Evolutionary conservation across 2,888 invertebrate species (phyloP), one percentile per base, ranked within the genome.

Genomic region (Steinernema hermaphroditum): DNA sequence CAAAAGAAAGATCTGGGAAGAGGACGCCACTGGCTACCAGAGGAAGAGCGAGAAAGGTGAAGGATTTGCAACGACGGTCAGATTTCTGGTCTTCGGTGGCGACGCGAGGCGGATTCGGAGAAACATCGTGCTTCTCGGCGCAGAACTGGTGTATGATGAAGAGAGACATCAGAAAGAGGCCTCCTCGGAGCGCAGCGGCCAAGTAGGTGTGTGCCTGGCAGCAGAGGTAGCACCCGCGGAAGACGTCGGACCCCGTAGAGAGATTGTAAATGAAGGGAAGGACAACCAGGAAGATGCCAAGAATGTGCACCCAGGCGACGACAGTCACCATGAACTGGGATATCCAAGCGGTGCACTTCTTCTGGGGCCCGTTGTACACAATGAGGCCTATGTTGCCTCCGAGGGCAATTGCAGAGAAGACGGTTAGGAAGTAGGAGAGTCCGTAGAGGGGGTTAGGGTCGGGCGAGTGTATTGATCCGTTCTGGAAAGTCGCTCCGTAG

Each of bases 171-270:
- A 34, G 27, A 32, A 62, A 62, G 6, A 62, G 32, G 14, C 62
- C 62, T 2, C 62, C 62, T 32, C 62, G 27, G 14, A 62, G 29
- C 2, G 4, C 62, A 2, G 62, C 62, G 14, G 62, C 62, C 4
- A 62, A 27, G 29, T 62, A 62, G 4, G 29, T 29, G 32, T 29
- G 27, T 8, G n/a, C 19, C 32, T 62, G 62, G 62, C 29, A 29
- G 29, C 62, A 62, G 9, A 32, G 1, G 32, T 62, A 62, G 62
- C 62, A 62, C 1, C 62, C 62, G 27, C 29, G 62, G n/a, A 32
- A 62, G 34, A 62, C 29, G 62, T 62, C 62, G 8, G 29, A 62
- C 12, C 62, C 62, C 8, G 62, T 62, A n/a, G 62, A 62, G 6
- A 62, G 12, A n/a, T 32, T 62, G 32, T 62, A 62, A 16, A 62